A percentile compares a stretch with the other conserved stretches of the same genome.
Conservation (phyloP, 2,888 invertebrate species). For the Nasonovia ribisnigri region DNA sequence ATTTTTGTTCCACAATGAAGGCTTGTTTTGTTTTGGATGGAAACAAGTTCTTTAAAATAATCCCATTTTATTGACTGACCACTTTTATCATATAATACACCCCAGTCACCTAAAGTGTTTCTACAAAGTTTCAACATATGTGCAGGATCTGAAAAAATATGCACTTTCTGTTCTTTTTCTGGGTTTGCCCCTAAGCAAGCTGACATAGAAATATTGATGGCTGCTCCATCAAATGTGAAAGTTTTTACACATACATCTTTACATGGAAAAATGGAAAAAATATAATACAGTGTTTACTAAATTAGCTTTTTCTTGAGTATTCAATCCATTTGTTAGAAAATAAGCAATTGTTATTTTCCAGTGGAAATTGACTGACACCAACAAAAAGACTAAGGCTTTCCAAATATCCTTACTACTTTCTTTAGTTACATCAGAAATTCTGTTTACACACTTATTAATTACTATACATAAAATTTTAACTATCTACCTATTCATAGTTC, state of each 20-base stretch:
- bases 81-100: neutral
- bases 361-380: neutral
- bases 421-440: too few relatives aligned
- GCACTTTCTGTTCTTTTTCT: neutral
- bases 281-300: neutral
- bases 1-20: neutral
- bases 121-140: neutral
- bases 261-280: neutral
- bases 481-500: too few relatives aligned
- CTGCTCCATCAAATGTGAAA: neutral
- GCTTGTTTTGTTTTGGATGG: neutral
- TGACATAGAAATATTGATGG: neutral
- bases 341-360: neutral
- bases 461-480: too few relatives aligned
- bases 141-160: neutral
- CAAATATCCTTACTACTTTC: too few relatives aligned
- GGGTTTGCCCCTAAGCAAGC: neutral
- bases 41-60: slow-evolving; percentile 4
- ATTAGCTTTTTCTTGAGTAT: neutral
- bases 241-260: neutral
- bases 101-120: neutral
- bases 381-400: neutral
- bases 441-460: too few relatives aligned
- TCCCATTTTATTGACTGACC: neutral
- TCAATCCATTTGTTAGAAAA: neutral